Base-by-base conservation (phyloP, 2,888 invertebrate genomes). In the Tetragonisca angustula region DNA sequence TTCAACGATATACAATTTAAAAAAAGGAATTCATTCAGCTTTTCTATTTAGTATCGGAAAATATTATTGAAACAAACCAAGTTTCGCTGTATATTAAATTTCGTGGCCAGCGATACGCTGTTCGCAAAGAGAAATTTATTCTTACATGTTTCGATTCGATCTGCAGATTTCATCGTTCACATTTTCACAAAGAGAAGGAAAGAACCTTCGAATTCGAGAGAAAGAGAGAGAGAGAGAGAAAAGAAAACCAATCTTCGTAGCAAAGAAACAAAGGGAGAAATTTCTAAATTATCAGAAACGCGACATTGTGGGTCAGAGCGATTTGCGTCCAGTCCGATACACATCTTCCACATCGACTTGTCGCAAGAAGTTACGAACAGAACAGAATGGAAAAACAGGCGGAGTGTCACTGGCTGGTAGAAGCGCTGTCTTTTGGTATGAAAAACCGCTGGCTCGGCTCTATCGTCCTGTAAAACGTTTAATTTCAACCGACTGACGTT, bases 331-430 rank as follows among this genome's bases (percentile, higher is more conserved):
- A 36, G 19, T 19, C 32, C 19, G 27, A 50, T 52, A 62, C 52
- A 62, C 62, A 43, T 69, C 11, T 50, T 32, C 4, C 13, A 9
- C 62, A 9, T 70, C 54, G 62, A 76, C 70, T 76, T 52, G 36
- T 70, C 76, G 36, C 43, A 52, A 69, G 62, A 62, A 76, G 52
- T 24, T 17, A 52, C 54, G 52, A 76, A 19, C 24, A 43, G 43
- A 43, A 21, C 61, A 52, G 24, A 2, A 50, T 17, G 50, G n/a
- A 76, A 36, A 4, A 27, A 24, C 24, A 32, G 56, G 27, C 24
- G 52, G 69, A 69, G 52, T 24, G 76, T 50, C 68, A 50, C 19
- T 6, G 13, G 61, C 24, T 61, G 24, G 24, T 24, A 24, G 61
- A 24, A 24, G 19, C 21, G 24, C 36, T 36, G 19, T 24, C 32